Evolutionary conservation across 2,888 invertebrate species (phyloP), one percentile per base, ranked within the genome.

Genomic region (Ophion obscuratus): DNA sequence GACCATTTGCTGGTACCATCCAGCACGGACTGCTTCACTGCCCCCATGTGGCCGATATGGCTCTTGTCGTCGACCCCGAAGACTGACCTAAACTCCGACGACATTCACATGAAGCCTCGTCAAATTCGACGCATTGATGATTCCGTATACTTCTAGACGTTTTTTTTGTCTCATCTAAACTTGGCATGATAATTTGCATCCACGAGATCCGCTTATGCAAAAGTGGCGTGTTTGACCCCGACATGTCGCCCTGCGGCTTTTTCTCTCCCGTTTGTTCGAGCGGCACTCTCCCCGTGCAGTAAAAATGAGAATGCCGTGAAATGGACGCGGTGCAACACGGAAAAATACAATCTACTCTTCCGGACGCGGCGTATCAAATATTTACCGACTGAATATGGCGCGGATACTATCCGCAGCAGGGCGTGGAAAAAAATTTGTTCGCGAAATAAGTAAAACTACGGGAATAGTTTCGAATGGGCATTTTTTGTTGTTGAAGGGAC

Each of bases 1-100:
- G 99, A 99, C 99, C 99, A 99, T 96, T 99, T 99, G 95, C 99
- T 99, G 91, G 99, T 99, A 94, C 99, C 99, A 95, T 99, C 99
- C 95, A 99, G 96, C 93, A 99, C 99, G 94, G 98, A 98, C 96
- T 99, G 99, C 96, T 99, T 99, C 94, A 99, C 99, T 90, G 98
- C 97, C 95, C 98, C 98, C 98, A 99, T 98, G 96, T 99, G 98
- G 93, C 98, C 98, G 90, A 97, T 95, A 95, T 99, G 99, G 93
- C 97, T 97, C 95, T 98, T 98, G 94, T 97, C 97, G 95, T 99
- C 99, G 94, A 99, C 97, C 95, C 97, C 97, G 96, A 98, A 99
- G 95, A 99, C 99, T 95, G 97, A 97, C 97, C 99, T 99, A 96
- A 92, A 93, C 93, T 93, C 93, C 93, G 92, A 94, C 92, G 92